phyloP scores from a whole-genome alignment of 2,113 vertebrate genomes.

The Myotis davidii region DNA sequence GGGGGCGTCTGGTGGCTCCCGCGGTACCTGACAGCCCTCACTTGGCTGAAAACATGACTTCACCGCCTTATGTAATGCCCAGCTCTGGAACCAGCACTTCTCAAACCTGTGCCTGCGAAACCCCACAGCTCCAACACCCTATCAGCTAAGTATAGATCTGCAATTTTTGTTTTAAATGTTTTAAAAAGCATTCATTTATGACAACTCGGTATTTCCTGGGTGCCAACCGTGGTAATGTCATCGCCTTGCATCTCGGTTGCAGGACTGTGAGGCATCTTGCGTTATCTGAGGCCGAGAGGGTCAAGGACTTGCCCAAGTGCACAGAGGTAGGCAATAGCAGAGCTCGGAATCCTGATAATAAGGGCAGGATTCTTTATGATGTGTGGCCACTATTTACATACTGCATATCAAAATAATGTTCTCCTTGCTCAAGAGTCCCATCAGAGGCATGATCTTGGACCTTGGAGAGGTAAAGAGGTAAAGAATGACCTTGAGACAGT shows the following conservation, averaged over 20 bases:
- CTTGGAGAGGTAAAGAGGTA: not conserved
- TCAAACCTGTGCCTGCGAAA: slow-evolving; percentile 13
- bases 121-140: not conserved
- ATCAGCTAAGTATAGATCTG: not conserved
- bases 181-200: slow-evolving; percentile 31
- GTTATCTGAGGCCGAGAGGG: not conserved
- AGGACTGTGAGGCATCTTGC: not conserved
- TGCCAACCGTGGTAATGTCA: not conserved
- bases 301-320: not conserved
- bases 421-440: not conserved
- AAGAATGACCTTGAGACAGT: not conserved
- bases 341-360: not conserved
- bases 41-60: not conserved
- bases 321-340: not conserved
- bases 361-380: not conserved
- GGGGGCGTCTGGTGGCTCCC: slow-evolving; percentile 45
- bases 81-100: slow-evolving; percentile 24
- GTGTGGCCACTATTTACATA: not conserved
- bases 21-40: slow-evolving; percentile 20
- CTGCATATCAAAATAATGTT: not conserved
- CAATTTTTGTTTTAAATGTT: not conserved
- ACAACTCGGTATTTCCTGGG: slow-evolving; percentile 29
- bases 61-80: slow-evolving; percentile 52
- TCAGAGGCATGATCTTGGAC: not conserved
- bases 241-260: not conserved